A percentile compares a stretch with the other conserved stretches of the same genome.
These are phyloP conservation scores for Mesopsocus fuscifrons DNA, from an alignment of 2,888 invertebrate genomes.

Conservation along the genomic window DNA sequence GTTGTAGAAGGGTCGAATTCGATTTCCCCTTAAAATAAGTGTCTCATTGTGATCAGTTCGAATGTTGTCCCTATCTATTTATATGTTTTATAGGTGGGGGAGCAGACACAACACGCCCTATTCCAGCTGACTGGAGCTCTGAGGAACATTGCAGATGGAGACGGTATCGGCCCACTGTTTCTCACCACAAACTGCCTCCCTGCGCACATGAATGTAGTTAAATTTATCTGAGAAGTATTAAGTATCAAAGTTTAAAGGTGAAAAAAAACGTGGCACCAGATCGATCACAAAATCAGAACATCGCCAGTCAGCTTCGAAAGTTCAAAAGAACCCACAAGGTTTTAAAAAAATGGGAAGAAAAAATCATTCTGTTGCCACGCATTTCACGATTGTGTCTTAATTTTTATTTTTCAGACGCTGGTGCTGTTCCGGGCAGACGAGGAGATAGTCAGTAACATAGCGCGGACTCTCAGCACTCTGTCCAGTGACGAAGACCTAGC, in stretches of 20 bases:
- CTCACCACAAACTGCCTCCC: constrained; percentile 26
- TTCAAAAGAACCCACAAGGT: background rate
- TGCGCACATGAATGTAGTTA: background rate
- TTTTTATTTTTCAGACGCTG: constrained; percentile 34
- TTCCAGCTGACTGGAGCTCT: constrained; percentile 67
- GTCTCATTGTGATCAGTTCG: no score
- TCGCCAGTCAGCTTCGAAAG: background rate
- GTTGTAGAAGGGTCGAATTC: no score
- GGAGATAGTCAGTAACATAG: constrained; percentile 57
- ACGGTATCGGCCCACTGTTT: constrained; percentile 33
- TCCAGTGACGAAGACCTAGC: constrained; percentile 56
- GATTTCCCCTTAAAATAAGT: no score
- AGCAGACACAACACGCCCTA: constrained; percentile 47
- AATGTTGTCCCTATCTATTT: no score
- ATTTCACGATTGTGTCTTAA: background rate
- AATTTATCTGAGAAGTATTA: no score
- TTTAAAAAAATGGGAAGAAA: background rate
- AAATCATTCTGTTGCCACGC: background rate
- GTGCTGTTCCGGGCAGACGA: constrained; percentile 48
- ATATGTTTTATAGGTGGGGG: constrained; percentile 25
- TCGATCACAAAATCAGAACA: background rate
- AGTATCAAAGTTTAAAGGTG: no score
- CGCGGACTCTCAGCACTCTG: constrained; percentile 49
- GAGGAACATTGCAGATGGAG: constrained; percentile 50
- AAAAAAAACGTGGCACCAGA: no score